Conservation (phyloP, 2,888 invertebrate genomes). For the Sarcophaga carnaria region DNA sequence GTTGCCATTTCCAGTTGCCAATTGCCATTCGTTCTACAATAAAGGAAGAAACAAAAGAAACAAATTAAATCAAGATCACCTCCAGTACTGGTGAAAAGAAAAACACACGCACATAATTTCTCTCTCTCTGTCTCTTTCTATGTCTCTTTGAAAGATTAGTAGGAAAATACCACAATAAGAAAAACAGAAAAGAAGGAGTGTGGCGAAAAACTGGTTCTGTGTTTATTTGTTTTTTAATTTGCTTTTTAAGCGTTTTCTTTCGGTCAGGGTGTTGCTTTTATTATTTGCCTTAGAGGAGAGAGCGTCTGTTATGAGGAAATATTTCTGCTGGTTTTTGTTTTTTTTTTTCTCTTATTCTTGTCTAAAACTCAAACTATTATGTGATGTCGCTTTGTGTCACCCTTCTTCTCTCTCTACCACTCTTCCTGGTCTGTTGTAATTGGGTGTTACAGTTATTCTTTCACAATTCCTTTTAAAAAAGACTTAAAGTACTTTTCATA, state of each 20-base stretch:
- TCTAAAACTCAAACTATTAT: background rate
- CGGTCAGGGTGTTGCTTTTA: constrained; percentile 2
- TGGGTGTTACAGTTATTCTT: too few relatives aligned
- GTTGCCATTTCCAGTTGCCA: too few relatives aligned
- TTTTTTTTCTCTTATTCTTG: constrained; percentile 15
- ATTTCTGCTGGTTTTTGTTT: constrained; percentile 40
- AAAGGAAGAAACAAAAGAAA: background rate
- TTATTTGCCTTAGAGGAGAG: background rate
- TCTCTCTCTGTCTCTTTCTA: background rate
- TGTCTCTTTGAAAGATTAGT: background rate
- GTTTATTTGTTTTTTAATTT: background rate
- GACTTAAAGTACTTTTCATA: too few relatives aligned
- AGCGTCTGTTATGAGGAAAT: constrained; percentile 38
- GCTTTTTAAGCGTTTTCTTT: background rate
- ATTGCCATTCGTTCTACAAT: too few relatives aligned
- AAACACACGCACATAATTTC: background rate
- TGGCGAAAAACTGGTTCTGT: background rate
- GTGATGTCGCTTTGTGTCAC: too few relatives aligned
- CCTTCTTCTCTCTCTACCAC: too few relatives aligned
- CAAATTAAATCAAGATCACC: background rate
- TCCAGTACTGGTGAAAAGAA: background rate
- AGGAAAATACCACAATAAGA: background rate
- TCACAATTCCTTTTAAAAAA: too few relatives aligned
- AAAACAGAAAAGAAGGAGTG: background rate
- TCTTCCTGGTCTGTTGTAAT: too few relatives aligned